These are phyloP conservation scores for Ibidorhyncha struthersii DNA, from an alignment of 2,113 vertebrate species.

Conservation along the genomic window DNA sequence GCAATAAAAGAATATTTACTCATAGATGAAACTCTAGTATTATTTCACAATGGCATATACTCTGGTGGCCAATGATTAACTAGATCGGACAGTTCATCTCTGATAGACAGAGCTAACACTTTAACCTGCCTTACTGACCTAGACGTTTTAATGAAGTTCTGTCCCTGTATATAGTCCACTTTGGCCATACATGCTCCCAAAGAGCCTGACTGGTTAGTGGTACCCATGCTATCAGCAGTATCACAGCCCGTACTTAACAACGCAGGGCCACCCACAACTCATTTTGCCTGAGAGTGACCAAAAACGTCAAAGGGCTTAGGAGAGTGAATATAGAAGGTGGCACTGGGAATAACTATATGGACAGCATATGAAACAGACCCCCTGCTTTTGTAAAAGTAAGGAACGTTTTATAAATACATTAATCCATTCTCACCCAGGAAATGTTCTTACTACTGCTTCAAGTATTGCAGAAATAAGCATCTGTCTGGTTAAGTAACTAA, in stretches of 20 bases:
- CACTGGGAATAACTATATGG: neutral
- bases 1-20: neutral
- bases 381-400: neutral
- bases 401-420: rapidly evolving
- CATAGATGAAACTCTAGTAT: neutral
- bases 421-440: neutral
- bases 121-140: neutral
- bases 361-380: neutral
- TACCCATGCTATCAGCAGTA: neutral
- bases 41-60: neutral
- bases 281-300: neutral
- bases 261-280: rapidly evolving
- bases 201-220: neutral
- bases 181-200: rapidly evolving
- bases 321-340: rapidly evolving
- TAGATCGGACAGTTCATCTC: neutral
- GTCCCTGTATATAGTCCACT: neutral
- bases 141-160: neutral
- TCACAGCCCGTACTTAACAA: rapidly evolving
- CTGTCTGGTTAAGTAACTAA: neutral
- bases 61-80: constrained; percentile 1
- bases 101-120: neutral
- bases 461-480: neutral
- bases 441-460: neutral
- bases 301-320: neutral